These are phyloP conservation scores for Okamejei kenojei DNA, from an alignment of 2,797 vertebrate species.

Conservation along the genomic window DNA sequence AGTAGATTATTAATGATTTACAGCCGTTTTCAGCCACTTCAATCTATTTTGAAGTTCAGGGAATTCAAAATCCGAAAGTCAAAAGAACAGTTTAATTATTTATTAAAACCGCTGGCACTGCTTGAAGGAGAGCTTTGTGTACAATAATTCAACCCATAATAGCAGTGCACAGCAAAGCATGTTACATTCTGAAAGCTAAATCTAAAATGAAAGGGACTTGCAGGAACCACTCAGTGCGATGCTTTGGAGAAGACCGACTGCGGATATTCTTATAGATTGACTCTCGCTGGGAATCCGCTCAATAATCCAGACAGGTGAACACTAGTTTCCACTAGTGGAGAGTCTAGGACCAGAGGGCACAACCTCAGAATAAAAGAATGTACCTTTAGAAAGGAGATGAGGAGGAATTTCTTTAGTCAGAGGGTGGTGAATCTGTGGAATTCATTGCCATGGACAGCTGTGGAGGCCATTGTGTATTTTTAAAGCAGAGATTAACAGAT, in stretches of 20 bases:
- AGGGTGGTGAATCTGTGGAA: too few relatives aligned
- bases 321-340: too few relatives aligned
- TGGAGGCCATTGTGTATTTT: too few relatives aligned
- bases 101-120: conserved; percentile 26
- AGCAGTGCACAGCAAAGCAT: background rate
- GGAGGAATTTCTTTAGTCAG: too few relatives aligned
- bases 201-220: conserved; percentile 29
- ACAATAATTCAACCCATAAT: conserved; percentile 29
- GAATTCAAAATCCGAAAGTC: conserved; percentile 33
- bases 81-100: conserved; percentile 37
- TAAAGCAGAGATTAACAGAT: too few relatives aligned
- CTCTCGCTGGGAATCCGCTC: background rate
- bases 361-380: too few relatives aligned
- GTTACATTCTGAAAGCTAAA: conserved; percentile 24
- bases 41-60: conserved; percentile 32
- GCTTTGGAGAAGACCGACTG: conserved; percentile 1
- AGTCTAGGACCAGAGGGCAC: too few relatives aligned
- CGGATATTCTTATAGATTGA: background rate
- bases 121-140: conserved; percentile 30
- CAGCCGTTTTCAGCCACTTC: conserved; percentile 28
- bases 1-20: conserved; percentile 36
- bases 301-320: background rate
- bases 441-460: too few relatives aligned
- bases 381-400: too few relatives aligned
- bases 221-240: conserved; percentile 15